A percentile compares a stretch with the other conserved stretches of the same genome.
phyloP scores from a whole-genome alignment of 2,888 invertebrate species.

The Pherbina coryleti region DNA sequence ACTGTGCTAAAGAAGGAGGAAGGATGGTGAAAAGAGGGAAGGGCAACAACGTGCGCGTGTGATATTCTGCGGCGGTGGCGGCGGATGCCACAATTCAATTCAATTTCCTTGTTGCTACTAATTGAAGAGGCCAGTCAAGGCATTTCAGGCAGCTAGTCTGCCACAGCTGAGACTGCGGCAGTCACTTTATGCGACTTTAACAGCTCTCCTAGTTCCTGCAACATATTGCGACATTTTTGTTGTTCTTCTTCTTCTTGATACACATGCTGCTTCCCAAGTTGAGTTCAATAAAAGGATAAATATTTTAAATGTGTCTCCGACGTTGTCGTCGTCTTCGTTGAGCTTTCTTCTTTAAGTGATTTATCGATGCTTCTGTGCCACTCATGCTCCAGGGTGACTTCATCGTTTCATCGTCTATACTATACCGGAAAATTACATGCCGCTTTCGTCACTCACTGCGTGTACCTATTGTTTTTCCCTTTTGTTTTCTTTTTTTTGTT shows the following conservation, averaged over 20 bases:
- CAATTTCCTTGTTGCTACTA: conserved; percentile 23
- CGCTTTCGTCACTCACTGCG: neutral
- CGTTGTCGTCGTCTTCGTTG: too few relatives aligned
- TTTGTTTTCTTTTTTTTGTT: conserved; percentile 1
- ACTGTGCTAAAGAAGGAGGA: neutral
- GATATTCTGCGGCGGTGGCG: neutral
- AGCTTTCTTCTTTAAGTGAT: conserved; percentile 11
- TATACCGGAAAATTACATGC: conserved; percentile 25
- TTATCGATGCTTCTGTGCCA: conserved; percentile 14
- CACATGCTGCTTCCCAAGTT: neutral
- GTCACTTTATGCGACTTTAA: neutral
- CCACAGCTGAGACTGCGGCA: neutral
- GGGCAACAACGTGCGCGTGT: too few relatives aligned
- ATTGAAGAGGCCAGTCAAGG: conserved; percentile 10
- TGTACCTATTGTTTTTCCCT: conserved; percentile 14
- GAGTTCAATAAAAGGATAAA: conserved; percentile 20
- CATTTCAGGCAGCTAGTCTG: neutral
- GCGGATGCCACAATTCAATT: conserved; percentile 29
- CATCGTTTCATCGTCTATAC: neutral
- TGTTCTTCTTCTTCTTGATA: neutral
- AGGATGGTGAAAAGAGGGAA: neutral
- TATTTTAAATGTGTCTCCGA: conserved; percentile 9
- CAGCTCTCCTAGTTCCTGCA: neutral
- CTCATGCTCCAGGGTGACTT: neutral
- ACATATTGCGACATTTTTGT: neutral